Evolutionary conservation across 1,140 invertebrate species (phyloP).

Genomic region (Muscidifurax raptorellus): DNA sequence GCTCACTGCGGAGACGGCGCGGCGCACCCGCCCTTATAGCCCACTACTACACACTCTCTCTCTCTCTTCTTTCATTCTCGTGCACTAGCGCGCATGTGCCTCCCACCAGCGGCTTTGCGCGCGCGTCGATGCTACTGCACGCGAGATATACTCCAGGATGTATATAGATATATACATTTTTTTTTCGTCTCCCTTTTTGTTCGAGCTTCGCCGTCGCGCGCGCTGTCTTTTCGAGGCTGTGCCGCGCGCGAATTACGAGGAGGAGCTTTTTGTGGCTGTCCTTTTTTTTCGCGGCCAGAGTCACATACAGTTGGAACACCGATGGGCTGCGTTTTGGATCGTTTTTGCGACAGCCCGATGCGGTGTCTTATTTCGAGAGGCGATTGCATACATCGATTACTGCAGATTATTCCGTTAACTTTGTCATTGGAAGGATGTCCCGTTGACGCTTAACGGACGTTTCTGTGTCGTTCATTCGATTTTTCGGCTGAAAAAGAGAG

Average conservation of each 20-base stretch:
- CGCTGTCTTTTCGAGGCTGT: not conserved
- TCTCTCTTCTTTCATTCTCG: conserved; percentile 4
- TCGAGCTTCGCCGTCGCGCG: too few relatives aligned
- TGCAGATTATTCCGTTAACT: too few relatives aligned
- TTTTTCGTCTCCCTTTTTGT: not conserved
- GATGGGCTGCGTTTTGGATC: not conserved
- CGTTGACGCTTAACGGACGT: not conserved
- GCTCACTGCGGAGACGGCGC: conserved; percentile 72
- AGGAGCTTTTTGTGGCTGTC: not conserved
- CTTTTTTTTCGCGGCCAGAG: too few relatives aligned
- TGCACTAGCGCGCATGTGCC: conserved; percentile 40
- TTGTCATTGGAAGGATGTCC: not conserved
- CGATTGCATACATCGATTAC: too few relatives aligned
- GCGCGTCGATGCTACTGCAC: not conserved
- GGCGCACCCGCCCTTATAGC: conserved; percentile 74
- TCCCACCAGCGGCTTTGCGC: not conserved
- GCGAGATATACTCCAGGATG: not conserved
- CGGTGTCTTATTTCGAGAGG: too few relatives aligned
- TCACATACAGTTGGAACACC: not conserved
- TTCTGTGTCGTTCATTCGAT: not conserved
- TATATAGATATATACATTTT: not conserved
- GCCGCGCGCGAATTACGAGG: not conserved
- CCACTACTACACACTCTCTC: conserved; percentile 52
- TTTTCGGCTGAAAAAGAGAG: not conserved
- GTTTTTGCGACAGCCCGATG: too few relatives aligned